Base-by-base conservation (phyloP, 37 sponge, comb jelly and placozoan genomes). In the Cladorhizidae sp. region DNA sequence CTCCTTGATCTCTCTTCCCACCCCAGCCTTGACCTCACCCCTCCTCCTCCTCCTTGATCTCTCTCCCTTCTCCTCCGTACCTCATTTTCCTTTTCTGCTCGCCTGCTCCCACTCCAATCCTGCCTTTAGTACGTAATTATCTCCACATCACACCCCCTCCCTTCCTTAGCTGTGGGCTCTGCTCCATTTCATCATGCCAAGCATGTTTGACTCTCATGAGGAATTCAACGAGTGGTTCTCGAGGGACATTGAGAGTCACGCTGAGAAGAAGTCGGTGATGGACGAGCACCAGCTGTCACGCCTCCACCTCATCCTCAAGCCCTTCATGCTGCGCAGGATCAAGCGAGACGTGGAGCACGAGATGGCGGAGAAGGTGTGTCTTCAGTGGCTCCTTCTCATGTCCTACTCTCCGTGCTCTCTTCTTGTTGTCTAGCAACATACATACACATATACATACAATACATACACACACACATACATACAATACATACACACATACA, bases 151-250 rank as follows among this genome's bases (percentile, higher is more conserved):
- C 64, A 90, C n/a, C n/a, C n/a, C n/a, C n/a, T n/a, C n/a, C n/a
- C n/a, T n/a, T n/a, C n/a, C n/a, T n/a, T 45, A 65, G 94, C 75
- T 96, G 74, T 96, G 97, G 97, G 97, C 97, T 3, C 81, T 96
- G 57, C 90, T 96, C 15, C 97, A 96, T 70, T 96, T 96, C 87
- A 94, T 96, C 41, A 96, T 96, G 97, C 97, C 97, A 22, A 94
- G 92, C 18, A 82, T 96, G 84, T 96, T 96, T 85, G 97, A 96
- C 80, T 94, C 92, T 0, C 97, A 96, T 61, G 94, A 90, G 21
- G 97, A 96, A 82, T 96, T 96, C 82, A 94, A 87, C 37, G 97
- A 96, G 72, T 96, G 97, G 97, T 96, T 96, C 87, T 94, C 95
- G 0, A 84, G 82, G 39, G 97, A 96, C 82, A 96, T 96, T 64